Evolutionary conservation across 2,797 vertebrate genomes (phyloP), one percentile per base, ranked within the genome.

Genomic region (Tokudaia tokunoshimensis): DNA sequence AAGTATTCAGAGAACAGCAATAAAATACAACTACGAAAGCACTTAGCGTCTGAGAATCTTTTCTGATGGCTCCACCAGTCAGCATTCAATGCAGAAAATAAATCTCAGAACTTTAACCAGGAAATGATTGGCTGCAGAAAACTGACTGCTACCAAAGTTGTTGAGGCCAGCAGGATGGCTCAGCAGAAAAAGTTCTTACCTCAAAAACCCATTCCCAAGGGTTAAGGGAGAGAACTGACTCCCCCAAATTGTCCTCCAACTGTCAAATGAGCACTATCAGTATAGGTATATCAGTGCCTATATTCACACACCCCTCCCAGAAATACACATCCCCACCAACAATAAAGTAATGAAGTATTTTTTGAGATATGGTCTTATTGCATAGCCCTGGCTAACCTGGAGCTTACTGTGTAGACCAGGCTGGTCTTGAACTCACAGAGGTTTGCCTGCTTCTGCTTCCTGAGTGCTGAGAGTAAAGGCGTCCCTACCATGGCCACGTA

Each of bases 1-100:
- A 67, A 37, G 17, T 85, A 59, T 44, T 57, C 12, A 76, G 74
- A 94, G 76, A 24, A 84, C 50, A 91, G 44, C 50, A 83, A n/a
- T 90, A 84, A 97, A 82, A 83, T 79, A 41, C 14, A 75, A 83
- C 70, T 59, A 82, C 20, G 10, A 79, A 67, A 86, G 70, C 22
- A 44, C 70, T 61, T 83, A 76, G 57, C 74, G 15, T 22, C 44
- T 63, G n/a, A n/a, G 63, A 74, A 29, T 85, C 59, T 81, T 67
- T 47, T 92, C n/a, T 78, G 0, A 44, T 11, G 75, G 26, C n/a
- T 57, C 41, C 89, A 13, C 80, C 37, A 92, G 80, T 82, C 34
- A 93, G 76, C 87, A 19, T 88, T 84, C 15, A 44, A 2, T 41
- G 50, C 17, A 89, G 63, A 81, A 91, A 87, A 55, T 44, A 70